Conservation (phyloP, 1,140 invertebrate species). For the Campodea augens region DNA sequence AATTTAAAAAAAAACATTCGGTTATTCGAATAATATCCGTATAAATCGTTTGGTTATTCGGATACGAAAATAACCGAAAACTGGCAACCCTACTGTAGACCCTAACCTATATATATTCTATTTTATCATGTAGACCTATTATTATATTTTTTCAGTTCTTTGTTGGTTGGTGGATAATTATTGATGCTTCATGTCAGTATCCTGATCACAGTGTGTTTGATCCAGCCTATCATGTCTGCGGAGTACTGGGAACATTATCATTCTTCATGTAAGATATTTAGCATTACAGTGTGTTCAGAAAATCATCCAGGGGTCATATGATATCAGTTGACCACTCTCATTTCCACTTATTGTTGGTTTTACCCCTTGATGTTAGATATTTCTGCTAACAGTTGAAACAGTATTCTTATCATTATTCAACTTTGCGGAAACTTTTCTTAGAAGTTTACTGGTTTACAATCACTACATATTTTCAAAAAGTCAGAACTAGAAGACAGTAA, state of each 20-base stretch:
- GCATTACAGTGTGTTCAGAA: not conserved
- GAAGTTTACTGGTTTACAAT: too few relatives aligned
- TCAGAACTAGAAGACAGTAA: too few relatives aligned
- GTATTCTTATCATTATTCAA: too few relatives aligned
- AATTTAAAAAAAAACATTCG: too few relatives aligned
- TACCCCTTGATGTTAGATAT: not conserved
- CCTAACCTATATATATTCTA: constrained; percentile 18
- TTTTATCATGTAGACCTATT: constrained; percentile 19
- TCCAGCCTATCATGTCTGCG: constrained; percentile 74
- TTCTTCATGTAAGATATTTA: constrained; percentile 66
- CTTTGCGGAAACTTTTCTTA: too few relatives aligned
- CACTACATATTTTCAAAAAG: too few relatives aligned
- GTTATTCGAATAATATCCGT: too few relatives aligned
- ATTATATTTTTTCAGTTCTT: constrained; percentile 58
- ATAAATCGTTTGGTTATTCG: too few relatives aligned
- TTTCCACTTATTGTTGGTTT: constrained; percentile 3
- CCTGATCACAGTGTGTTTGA: constrained; percentile 39
- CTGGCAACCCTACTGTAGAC: too few relatives aligned
- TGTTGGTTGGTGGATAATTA: constrained; percentile 92
- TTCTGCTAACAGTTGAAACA: too few relatives aligned
- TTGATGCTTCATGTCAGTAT: constrained; percentile 73
- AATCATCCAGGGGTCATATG: not conserved
- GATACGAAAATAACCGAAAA: too few relatives aligned
- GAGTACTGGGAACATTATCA: constrained; percentile 80
- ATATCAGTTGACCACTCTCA: not conserved